Conservation (phyloP, 2,888 invertebrate species). For the Brachylomia viminalis region DNA sequence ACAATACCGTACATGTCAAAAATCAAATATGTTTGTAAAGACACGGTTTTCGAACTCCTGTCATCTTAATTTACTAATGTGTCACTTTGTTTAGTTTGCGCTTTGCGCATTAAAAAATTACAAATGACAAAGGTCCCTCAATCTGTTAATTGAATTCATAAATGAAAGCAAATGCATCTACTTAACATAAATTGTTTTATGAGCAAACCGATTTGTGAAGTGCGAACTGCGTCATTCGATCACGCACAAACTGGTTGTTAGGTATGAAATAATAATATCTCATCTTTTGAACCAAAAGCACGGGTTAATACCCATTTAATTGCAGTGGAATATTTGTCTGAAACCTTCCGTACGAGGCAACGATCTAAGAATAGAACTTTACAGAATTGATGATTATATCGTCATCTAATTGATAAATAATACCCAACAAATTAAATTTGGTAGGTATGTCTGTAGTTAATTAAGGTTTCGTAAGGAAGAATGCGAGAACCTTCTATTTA, state of each 20-base stretch:
- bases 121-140: neutral
- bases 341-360: slow-evolving; percentile 38
- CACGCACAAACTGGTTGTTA: neutral
- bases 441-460: too few species aligned
- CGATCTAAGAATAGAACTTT: slow-evolving; percentile 2
- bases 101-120: too few species aligned
- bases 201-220: slow-evolving; percentile 7
- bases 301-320: slow-evolving; percentile 51
- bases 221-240: slow-evolving; percentile 33
- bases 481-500: neutral
- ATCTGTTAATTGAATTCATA: neutral
- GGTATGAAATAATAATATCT: neutral
- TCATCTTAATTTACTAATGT: neutral
- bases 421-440: neutral
- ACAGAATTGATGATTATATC: neutral
- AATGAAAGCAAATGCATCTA: slow-evolving; percentile 9
- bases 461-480: neutral
- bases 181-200: slow-evolving; percentile 25
- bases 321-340: slow-evolving; percentile 47
- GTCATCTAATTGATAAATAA: slow-evolving; percentile 13
- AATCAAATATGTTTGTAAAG: neutral
- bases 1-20: slow-evolving; percentile 1
- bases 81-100: neutral
- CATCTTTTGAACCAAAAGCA: neutral
- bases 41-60: neutral